Percentiles rank a stretch among this genome's conserved stretches.
phyloP scores from a whole-genome alignment of 2,113 vertebrate species.

The Piprites chloris region DNA sequence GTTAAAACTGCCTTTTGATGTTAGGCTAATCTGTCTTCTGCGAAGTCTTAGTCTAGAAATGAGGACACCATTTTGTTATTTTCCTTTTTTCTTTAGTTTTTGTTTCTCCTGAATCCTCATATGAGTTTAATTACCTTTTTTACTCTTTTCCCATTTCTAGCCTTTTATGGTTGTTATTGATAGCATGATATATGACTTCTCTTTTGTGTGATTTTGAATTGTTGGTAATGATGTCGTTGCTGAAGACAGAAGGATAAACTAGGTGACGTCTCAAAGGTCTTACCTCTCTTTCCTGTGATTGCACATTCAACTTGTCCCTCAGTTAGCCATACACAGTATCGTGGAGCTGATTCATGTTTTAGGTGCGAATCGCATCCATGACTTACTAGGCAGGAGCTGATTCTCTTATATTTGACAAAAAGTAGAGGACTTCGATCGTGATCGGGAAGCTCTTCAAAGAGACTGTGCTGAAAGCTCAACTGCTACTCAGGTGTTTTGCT shows the following conservation, averaged over 20 bases:
- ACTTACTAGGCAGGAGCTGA: not conserved
- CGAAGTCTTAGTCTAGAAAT: not conserved
- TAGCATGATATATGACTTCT: not conserved
- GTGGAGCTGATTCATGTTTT: not conserved
- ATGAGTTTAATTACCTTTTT: not conserved
- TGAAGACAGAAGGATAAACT: not conserved
- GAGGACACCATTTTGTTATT: not conserved
- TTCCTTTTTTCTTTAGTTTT: not conserved
- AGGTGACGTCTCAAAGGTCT: not conserved
- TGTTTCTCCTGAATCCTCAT: not conserved
- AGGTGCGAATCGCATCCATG: not conserved
- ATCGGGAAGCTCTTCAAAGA: not conserved
- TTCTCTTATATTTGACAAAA: not conserved
- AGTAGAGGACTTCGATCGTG: not conserved
- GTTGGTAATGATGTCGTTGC: not conserved
- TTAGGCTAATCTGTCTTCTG: not conserved
- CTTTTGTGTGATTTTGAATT: not conserved
- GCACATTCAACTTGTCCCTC: not conserved
- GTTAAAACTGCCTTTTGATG: not conserved
- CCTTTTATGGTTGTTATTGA: not conserved
- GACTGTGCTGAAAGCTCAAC: not conserved
- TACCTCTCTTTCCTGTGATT: not conserved
- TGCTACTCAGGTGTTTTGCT: not conserved
- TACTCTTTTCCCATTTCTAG: not conserved
- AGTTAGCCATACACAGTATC: not conserved